Base-by-base conservation (phyloP, 92 coral and sea anemone genomes). In the Micromussa lordhowensis region DNA sequence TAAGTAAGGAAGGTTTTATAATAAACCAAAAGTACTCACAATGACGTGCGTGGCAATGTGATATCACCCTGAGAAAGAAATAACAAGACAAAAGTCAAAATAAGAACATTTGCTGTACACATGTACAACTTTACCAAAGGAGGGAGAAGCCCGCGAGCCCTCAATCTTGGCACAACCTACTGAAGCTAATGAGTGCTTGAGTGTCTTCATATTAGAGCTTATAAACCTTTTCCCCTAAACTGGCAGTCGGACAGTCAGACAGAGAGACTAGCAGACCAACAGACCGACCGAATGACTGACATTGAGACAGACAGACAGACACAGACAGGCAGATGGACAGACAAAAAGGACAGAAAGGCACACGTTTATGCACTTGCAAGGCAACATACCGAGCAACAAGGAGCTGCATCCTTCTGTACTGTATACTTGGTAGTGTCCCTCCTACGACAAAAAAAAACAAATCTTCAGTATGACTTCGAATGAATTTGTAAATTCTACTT, bases 371-470 rank as follows among this genome's bases (percentile, higher is more conserved):
- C 71, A 24, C 71, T 26, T 26, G 17, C 71, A 66, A 66, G 26
- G n/a, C 15, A 31, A 70, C 86, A 18, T 82, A 82, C 86, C 78
- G 78, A 31, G 5, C 53, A 2, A 68, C 78, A 40, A 29, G 68
- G 48, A 24, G 88, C n/a, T 57, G 40, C 69, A 34, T 18, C 88
- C 55, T 59, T 74, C 26, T 84, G 73, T 74, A 75, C 81, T 4
- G 80, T 57, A 38, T 84, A 84, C 73, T 75, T 84, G 38, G 80
- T 58, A 2, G 36, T 64, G 11, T 68, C 61, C n/a, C 74, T 57
- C 55, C 88, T 84, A 73, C n/a, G 40, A 84, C 68, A 75, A 75
- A 19, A 75, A 75, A 19, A 75, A 82, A 24, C 19, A 83, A 53
- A 81, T 13, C 28, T 13, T n/a, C 12, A 82, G 26, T 69, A 48